These are phyloP conservation scores for Metopia argyrocephala DNA, from an alignment of 2,888 invertebrate genomes.

Conservation along the genomic window DNA sequence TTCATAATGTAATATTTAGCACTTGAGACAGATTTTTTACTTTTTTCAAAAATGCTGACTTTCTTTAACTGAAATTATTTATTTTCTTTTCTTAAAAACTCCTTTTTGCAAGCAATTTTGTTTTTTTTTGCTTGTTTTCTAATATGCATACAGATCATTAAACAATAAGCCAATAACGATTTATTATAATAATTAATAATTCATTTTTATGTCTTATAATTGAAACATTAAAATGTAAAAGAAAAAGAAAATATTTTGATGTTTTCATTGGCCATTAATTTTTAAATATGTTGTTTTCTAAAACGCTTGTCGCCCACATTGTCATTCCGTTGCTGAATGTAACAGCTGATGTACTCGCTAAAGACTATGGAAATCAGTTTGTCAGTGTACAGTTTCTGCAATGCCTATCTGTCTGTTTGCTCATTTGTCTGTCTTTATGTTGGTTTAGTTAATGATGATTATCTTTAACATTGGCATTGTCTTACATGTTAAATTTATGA, in stretches of 20 bases:
- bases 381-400: background rate
- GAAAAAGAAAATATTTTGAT: background rate
- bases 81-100: no score
- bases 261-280: background rate
- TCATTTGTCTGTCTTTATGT: background rate
- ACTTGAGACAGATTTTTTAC: no score
- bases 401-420: background rate
- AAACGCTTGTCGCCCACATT: constrained; percentile 34
- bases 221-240: background rate
- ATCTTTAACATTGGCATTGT: constrained; percentile 62
- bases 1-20: no score
- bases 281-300: background rate
- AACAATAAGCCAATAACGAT: background rate
- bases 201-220: background rate
- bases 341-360: constrained; percentile 3
- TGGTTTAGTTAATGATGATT: constrained; percentile 49
- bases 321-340: background rate
- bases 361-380: background rate
- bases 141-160: background rate
- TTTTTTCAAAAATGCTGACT: no score
- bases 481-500: constrained; percentile 58
- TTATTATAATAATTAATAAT: background rate
- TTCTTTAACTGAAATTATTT: no score
- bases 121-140: no score
- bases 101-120: no score